Percentiles rank a stretch among this genome's conserved stretches.
These are phyloP conservation scores for Tupaia chinensis DNA, from an alignment of 2,113 vertebrate genomes.

Conservation along the genomic window DNA sequence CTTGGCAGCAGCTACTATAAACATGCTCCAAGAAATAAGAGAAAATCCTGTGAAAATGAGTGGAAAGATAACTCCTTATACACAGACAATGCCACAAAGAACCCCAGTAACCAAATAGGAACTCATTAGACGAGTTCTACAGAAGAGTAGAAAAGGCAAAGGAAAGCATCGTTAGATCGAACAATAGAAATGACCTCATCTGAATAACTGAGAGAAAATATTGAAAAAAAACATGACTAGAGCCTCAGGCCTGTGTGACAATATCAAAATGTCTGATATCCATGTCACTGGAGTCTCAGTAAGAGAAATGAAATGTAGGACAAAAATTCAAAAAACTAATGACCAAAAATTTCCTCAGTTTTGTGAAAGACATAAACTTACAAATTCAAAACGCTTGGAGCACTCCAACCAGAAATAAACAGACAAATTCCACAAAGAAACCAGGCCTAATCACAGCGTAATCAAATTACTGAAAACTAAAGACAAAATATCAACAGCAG, in stretches of 20 bases:
- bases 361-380: slow-evolving; percentile 36
- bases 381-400: neutral
- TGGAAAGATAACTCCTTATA: neutral
- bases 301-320: neutral
- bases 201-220: neutral
- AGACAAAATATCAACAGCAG: neutral
- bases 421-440: neutral
- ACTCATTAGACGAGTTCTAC: neutral
- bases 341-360: neutral
- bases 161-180: neutral
- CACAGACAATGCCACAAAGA: neutral
- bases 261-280: neutral
- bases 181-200: neutral
- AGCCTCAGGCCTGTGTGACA: neutral
- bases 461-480: neutral
- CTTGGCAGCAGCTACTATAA: neutral
- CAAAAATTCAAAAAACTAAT: neutral
- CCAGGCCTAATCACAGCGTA: neutral
- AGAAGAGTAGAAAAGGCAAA: neutral
- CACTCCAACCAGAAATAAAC: neutral
- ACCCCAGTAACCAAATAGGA: neutral
- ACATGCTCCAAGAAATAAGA: neutral
- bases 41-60: neutral
- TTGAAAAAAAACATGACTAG: neutral
- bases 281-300: neutral